A percentile compares a stretch with the other conserved stretches of the same genome.
Conservation (phyloP, 2,888 invertebrate species). For the Acrobasis suavella region DNA sequence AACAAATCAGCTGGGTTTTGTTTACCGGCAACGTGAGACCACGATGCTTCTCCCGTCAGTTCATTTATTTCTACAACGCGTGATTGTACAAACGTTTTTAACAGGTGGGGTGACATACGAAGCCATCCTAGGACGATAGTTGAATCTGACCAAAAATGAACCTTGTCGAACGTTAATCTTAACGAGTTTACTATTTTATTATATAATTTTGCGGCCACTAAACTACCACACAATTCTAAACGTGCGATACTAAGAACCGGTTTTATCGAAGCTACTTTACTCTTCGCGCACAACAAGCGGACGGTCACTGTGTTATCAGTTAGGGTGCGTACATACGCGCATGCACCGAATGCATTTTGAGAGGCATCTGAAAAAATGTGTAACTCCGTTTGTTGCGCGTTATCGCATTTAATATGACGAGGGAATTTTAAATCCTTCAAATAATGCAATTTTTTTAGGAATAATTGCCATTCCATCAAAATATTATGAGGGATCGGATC, state of each 20-base stretch:
- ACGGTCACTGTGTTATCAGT: neutral
- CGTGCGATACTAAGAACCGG: neutral
- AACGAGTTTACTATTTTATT: neutral
- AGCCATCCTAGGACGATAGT: neutral
- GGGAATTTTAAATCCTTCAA: neutral
- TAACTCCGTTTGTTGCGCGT: neutral
- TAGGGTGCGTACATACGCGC: neutral
- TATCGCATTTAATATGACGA: neutral
- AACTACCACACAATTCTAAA: neutral
- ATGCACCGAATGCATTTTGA: neutral
- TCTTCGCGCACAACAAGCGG: neutral
- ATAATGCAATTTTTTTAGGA: neutral
- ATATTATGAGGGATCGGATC: neutral
- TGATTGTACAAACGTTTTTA: conserved; percentile 1
- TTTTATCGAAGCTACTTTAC: neutral
- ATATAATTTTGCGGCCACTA: neutral
- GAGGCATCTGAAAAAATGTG: conserved; percentile 2
- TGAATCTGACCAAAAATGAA: conserved; percentile 1
- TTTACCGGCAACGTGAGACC: conserved; percentile 20
- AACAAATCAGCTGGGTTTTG: conserved; percentile 5
- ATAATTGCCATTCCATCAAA: neutral
- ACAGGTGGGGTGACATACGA: neutral
- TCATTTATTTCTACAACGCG: conserved; percentile 19
- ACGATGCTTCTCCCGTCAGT: conserved; percentile 16
- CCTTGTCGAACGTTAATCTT: neutral